phyloP scores from a whole-genome alignment of 2,113 vertebrate species.

The Ochotona curzoniae region DNA sequence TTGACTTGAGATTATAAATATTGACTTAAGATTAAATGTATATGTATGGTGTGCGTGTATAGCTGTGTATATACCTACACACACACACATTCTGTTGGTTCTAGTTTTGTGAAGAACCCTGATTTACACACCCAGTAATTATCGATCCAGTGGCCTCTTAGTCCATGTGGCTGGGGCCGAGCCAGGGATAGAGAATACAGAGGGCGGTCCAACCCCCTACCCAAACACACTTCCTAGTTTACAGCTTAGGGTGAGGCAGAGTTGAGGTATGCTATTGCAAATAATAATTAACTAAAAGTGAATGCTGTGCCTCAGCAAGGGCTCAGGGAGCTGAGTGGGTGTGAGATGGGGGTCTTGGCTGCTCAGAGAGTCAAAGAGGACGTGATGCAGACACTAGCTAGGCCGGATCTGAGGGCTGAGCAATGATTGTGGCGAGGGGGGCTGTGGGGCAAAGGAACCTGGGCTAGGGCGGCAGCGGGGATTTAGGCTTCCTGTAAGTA shows the following conservation, averaged over 20 bases:
- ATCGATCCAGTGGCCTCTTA: not conserved
- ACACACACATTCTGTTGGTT: not conserved
- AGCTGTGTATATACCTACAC: not conserved
- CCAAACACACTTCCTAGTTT: not conserved
- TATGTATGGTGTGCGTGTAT: no score
- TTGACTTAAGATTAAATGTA: not conserved
- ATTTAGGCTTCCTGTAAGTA: not conserved
- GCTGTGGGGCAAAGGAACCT: not conserved
- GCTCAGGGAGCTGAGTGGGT: not conserved
- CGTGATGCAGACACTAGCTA: not conserved
- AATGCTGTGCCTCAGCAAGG: not conserved
- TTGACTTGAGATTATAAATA: not conserved
- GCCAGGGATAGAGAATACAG: not conserved
- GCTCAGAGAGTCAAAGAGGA: not conserved
- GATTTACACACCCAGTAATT: not conserved
- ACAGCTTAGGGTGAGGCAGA: not conserved
- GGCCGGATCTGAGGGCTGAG: not conserved
- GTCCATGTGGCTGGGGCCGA: not conserved
- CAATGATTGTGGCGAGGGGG: not conserved
- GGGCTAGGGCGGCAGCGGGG: no score
- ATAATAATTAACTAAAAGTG: slow-evolving; percentile 43
- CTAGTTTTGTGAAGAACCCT: slow-evolving; percentile 25
- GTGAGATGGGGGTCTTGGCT: not conserved
- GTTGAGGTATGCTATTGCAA: not conserved
- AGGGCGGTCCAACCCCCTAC: not conserved